These are phyloP conservation scores for Micromys minutus DNA, from an alignment of 2,113 vertebrate genomes.

Conservation along the genomic window DNA sequence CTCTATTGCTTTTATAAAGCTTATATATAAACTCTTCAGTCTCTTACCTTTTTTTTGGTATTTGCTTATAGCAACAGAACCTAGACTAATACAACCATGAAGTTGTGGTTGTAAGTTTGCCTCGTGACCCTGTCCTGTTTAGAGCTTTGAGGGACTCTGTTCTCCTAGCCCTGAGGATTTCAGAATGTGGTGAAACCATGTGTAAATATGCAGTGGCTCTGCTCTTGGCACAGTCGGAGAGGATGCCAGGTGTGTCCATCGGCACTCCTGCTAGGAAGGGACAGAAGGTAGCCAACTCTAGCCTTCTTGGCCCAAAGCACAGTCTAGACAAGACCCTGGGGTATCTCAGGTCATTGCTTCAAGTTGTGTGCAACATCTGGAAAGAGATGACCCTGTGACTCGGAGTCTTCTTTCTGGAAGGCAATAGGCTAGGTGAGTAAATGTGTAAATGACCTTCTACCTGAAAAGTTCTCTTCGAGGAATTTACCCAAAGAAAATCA, in stretches of 20 bases:
- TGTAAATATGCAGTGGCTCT: neutral
- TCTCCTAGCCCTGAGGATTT: neutral
- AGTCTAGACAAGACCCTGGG: neutral
- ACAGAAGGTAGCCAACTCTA: neutral
- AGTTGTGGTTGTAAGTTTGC: too few species aligned
- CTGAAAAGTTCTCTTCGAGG: constrained; percentile 19
- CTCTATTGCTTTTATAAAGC: neutral
- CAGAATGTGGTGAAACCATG: neutral
- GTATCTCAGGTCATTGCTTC: neutral
- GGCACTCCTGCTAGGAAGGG: neutral
- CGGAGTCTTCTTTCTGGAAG: constrained; percentile 43
- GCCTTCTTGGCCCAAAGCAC: neutral
- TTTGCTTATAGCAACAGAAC: neutral
- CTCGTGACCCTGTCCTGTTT: neutral
- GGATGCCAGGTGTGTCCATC: neutral
- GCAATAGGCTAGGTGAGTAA: neutral
- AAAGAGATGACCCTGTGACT: neutral
- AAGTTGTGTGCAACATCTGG: neutral
- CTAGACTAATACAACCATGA: neutral
- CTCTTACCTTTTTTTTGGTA: too few species aligned
- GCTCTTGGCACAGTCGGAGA: neutral
- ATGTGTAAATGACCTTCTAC: constrained; percentile 13
- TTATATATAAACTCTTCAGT: neutral
- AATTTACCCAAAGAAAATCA: constrained; percentile 28
- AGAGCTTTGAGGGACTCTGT: neutral